phyloP scores from a whole-genome alignment of 1,140 invertebrate species.

The Calephelis nemesis region DNA sequence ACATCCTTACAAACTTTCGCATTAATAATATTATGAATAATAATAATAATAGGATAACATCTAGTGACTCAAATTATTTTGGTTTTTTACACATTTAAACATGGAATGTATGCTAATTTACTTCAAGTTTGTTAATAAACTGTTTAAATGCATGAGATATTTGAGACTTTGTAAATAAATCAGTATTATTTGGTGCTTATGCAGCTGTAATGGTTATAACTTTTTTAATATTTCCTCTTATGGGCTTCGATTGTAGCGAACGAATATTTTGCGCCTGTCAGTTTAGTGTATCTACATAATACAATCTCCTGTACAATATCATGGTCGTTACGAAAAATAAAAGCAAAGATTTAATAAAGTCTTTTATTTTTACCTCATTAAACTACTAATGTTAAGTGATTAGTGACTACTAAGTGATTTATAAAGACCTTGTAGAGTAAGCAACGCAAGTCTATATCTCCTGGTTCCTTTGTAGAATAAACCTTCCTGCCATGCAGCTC shows the following conservation, averaged over 20 bases:
- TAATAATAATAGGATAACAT: too few species aligned
- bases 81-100: too few species aligned
- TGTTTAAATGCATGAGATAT: conserved; percentile 10
- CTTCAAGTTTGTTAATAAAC: conserved; percentile 5
- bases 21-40: too few species aligned
- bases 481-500: too few species aligned
- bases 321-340: conserved; percentile 64
- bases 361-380: conserved; percentile 13
- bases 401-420: too few species aligned
- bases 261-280: conserved; percentile 10
- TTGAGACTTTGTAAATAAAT: conserved; percentile 13
- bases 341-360: conserved; percentile 35
- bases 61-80: too few species aligned
- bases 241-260: conserved; percentile 8
- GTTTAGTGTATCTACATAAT: conserved; percentile 39
- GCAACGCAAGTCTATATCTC: too few species aligned
- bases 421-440: too few species aligned
- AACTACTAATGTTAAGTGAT: conserved; percentile 7
- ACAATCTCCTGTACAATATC: conserved; percentile 54
- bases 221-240: conserved; percentile 12
- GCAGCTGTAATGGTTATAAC: conserved; percentile 5
- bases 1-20: too few species aligned
- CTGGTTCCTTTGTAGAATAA: too few species aligned
- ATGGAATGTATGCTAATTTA: not conserved
- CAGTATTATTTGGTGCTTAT: conserved; percentile 19